Evolutionary conservation across 1,140 invertebrate genomes (phyloP).

Genomic region (Monomorium pharaonis): DNA sequence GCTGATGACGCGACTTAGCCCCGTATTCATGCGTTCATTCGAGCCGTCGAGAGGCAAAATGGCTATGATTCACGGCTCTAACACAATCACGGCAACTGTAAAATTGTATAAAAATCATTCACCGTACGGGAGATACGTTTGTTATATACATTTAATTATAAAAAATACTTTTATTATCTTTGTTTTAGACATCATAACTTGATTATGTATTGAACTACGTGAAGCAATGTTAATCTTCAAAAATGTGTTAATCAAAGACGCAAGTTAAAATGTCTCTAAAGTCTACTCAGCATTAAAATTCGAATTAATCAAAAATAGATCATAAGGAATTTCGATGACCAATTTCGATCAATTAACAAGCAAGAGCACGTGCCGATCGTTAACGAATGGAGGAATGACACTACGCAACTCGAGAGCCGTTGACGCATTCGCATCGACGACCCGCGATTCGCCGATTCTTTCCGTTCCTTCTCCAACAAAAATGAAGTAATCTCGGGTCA

Average conservation of each 20-base stretch:
- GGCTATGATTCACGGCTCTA: constrained; percentile 22
- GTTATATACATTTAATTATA: no score
- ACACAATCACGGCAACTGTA: background rate
- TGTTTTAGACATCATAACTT: no score
- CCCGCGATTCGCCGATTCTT: background rate
- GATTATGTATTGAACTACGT: no score
- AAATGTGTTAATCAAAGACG: background rate
- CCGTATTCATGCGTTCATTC: constrained; percentile 41
- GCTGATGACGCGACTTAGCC: constrained; percentile 23
- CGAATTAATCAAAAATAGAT: background rate
- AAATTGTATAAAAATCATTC: constrained; percentile 17
- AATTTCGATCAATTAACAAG: constrained; percentile 1
- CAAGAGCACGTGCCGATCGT: background rate
- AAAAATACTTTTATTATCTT: no score
- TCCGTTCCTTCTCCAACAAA: background rate
- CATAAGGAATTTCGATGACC: background rate
- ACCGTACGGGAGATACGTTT: no score
- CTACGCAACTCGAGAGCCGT: background rate
- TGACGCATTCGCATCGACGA: background rate
- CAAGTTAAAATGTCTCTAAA: background rate
- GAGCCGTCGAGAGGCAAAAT: constrained; percentile 1
- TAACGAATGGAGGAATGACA: background rate
- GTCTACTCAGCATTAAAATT: background rate
- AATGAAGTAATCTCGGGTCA: background rate
- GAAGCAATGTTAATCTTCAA: background rate